Evolutionary conservation across 2,888 invertebrate genomes (phyloP), one percentile per base, ranked within the genome.

Genomic region (Conchocele bisecta): DNA sequence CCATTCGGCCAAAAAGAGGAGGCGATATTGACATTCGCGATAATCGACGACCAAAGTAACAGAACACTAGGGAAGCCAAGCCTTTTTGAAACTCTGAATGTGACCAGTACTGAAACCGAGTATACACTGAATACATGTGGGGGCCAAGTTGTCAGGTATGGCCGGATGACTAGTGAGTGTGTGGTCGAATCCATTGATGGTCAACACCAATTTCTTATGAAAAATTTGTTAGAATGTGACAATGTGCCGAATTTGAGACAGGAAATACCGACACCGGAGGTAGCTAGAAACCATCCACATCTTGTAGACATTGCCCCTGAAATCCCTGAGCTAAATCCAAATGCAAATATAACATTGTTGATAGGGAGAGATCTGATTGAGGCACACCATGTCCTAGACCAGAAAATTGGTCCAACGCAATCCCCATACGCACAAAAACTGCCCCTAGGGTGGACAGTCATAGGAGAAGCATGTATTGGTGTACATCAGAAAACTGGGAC

Each of bases 201-300:
- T 24, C 29, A 28, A 24, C 13, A 24, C 6, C 28, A 29, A 22
- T 20, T 64, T 17, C 33, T 31, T 17, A 22, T 61, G 17, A 37
- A 51, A 7, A 24, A 20, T 17, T 11, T 61, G n/a, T 29, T 69
- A 6, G 69, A 69, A 44, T 69, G 63, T 41, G 42, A 68, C 22
- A 15, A 63, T 7, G 51, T 65, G 28, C 66, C 71, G 3, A 39
- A 60, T 42, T 26, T 41, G 13, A 26, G 53, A 3, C 31, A 39
- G 7, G 75, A 78, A 26, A 74, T 75, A 4, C 64, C 67, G 11
- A 76, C 65, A 13, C 60, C 60, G n/a, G 41, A 67, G 22, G 54
- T 71, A 11, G 66, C 71, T 17, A 24, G 3, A 15, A 22, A 46
- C 13, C 35, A 66, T 44, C 9, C 24, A 22, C 71, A 71, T 35